Evolutionary conservation across 1,140 invertebrate species (phyloP).

Genomic region (Steinernema khuongi): DNA sequence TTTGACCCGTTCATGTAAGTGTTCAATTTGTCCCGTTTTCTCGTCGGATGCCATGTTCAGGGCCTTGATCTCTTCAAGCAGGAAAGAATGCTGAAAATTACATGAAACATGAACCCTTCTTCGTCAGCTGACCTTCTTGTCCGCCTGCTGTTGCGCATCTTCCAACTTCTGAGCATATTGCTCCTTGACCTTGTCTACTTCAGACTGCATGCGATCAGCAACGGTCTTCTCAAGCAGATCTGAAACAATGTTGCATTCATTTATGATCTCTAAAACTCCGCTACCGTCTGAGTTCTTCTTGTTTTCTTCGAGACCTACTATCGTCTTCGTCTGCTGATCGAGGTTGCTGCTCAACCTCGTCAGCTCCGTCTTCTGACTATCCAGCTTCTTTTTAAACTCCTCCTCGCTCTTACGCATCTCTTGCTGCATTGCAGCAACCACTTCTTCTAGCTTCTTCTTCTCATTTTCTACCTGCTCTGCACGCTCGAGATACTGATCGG

Average conservation of each 20-base stretch:
- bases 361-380: constrained; percentile 8
- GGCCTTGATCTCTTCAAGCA: background rate
- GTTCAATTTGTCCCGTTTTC: constrained; percentile 14
- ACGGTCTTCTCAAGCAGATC: constrained; percentile 8
- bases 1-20: constrained; percentile 24
- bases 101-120: background rate
- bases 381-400: constrained; percentile 18
- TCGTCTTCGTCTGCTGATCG: constrained; percentile 28
- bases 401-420: constrained; percentile 17
- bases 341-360: constrained; percentile 26
- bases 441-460: constrained; percentile 16
- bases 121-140: background rate
- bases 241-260: background rate
- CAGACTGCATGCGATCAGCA: constrained; percentile 23
- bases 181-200: constrained; percentile 32
- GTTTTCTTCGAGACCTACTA: constrained; percentile 19
- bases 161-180: constrained; percentile 26
- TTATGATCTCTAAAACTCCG: background rate
- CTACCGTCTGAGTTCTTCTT: constrained; percentile 20
- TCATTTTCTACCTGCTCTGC: constrained; percentile 24
- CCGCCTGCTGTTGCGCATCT: background rate
- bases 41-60: constrained; percentile 11
- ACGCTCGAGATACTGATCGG: constrained; percentile 9
- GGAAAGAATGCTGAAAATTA: background rate
- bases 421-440: constrained; percentile 22